Base-by-base conservation (phyloP, 2,888 invertebrate species). In the Homarus gammarus region DNA sequence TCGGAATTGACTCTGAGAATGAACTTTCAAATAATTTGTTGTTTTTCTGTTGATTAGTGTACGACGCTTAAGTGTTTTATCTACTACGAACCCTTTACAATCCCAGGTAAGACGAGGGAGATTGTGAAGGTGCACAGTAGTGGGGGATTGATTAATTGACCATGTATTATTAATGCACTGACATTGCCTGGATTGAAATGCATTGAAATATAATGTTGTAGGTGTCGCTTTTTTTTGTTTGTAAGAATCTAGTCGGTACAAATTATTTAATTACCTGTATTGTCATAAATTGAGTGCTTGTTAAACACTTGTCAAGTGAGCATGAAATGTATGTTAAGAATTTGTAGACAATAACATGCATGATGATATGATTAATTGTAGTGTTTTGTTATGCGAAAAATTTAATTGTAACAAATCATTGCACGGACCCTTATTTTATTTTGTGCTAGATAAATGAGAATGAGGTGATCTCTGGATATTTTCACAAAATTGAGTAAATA, bases 1-100 rank as follows among this genome's bases (percentile, higher is more conserved):
- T 44, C 44, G 40, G 75, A 75, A 75, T 40, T 75, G n/a, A 44
- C 44, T 36, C n/a, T n/a, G 18, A 73, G 73, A 56, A 56, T 73
- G 73, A 73, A 73, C 22, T n/a, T 31, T 15, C n/a, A 15, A 22
- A 68, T 18, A 64, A 2, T 33, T 44, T 18, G 27, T 15, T 49
- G 0, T 40, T 44, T 77, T 22, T n/a, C 73, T 12, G n/a, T 44
- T 75, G 75, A 6, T 31, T 44, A 33, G 31, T 64, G 64, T 64
- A 64, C 22, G 31, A 27, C 6, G 64, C 64, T 64, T 27, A 27
- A 56, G 22, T 56, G 22, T 56, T 56, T 56, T 18, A 22, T 56
- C 22, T n/a, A 3, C 12, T 2, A 8, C 22, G 22, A 27, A n/a
- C 27, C 31, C 27, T 12, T 64, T 8, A 6, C n/a, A 3, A n/a